Conservation (phyloP, 2,888 invertebrate species). For the Drosophila pegasa region DNA sequence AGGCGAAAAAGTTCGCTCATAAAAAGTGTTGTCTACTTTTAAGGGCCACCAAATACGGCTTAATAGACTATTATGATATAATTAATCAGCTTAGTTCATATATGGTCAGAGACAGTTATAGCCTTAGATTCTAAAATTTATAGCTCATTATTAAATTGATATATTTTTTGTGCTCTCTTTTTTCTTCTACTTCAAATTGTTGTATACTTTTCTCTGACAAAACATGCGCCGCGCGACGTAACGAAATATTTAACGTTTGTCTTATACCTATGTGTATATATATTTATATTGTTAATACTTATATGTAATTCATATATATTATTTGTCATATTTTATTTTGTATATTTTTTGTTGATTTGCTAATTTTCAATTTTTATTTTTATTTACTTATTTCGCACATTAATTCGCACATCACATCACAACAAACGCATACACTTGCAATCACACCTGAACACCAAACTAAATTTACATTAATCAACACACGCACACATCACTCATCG, state of each 20-base stretch:
- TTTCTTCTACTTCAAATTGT: constrained; percentile 32
- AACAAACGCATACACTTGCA: constrained; percentile 14
- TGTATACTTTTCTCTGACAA: constrained; percentile 10
- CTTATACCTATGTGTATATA: neutral
- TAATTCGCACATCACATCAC: constrained; percentile 28
- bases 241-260: constrained; percentile 11
- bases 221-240: constrained; percentile 21
- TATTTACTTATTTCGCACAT: constrained; percentile 60
- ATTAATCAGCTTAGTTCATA: neutral
- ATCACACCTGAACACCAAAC: constrained; percentile 16
- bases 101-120: neutral
- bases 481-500: neutral
- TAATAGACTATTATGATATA: no score
- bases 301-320: neutral
- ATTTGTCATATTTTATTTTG: constrained; percentile 11
- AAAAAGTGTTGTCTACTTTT: neutral
- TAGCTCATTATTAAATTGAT: constrained; percentile 52
- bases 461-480: constrained; percentile 2
- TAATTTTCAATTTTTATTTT: constrained; percentile 64
- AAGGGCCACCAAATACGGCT: no score
- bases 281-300: constrained; percentile 3
- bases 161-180: constrained; percentile 54
- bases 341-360: constrained; percentile 36
- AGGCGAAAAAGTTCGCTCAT: no score
- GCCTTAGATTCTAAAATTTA: neutral